Conservation (phyloP, 2,113 vertebrate genomes). For the Cacatua alba region DNA sequence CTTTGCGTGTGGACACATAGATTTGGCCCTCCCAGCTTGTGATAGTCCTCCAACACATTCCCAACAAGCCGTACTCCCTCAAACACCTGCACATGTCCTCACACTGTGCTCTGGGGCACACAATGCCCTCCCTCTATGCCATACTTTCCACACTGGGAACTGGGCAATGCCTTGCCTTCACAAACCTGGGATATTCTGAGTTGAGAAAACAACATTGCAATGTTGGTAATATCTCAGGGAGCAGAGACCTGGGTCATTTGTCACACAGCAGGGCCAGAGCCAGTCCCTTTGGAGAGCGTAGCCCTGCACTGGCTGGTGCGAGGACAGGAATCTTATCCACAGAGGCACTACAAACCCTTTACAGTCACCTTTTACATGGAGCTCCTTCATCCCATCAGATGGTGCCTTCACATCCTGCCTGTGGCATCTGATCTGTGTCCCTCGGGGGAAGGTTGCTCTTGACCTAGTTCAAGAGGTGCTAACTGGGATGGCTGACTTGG, state of each 20-base stretch:
- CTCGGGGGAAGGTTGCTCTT: not conserved
- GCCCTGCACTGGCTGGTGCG: not conserved
- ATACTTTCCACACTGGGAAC: not conserved
- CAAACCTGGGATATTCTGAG: not conserved
- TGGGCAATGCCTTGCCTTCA: not conserved
- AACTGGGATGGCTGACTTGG: not conserved
- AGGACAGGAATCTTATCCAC: not conserved
- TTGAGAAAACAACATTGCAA: not conserved
- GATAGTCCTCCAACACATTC: fast-evolving
- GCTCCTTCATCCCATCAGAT: not conserved
- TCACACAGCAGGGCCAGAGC: not conserved
- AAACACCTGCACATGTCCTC: not conserved
- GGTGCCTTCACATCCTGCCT: not conserved
- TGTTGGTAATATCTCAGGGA: not conserved
- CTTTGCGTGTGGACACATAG: not conserved
- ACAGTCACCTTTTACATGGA: not conserved
- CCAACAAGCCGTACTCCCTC: not conserved
- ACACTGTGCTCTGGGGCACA: fast-evolving
- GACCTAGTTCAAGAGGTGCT: not conserved
- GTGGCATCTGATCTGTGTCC: not conserved
- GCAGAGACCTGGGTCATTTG: not conserved
- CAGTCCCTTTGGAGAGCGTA: not conserved
- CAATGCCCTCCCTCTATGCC: not conserved
- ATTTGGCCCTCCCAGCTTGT: not conserved
- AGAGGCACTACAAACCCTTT: not conserved